Base-by-base conservation (phyloP, 2,797 vertebrate genomes). In the Ispidina lecontei region DNA sequence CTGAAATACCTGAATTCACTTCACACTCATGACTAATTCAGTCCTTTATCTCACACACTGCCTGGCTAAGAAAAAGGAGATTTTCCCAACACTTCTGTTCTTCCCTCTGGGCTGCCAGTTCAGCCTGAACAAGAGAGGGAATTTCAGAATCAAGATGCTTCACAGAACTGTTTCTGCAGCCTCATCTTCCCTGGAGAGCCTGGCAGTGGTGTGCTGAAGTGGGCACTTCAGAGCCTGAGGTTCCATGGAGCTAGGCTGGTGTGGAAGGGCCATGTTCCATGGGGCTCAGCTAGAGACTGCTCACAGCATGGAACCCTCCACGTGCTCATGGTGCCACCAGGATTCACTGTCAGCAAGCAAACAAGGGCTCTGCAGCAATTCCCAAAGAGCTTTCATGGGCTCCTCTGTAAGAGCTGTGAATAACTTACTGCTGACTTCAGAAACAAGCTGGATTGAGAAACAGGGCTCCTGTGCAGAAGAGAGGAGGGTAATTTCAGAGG, bases 61-160 rank as follows among this genome's bases (percentile, higher is more conserved):
- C 2, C 18, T 0, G 0, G 8, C 10, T 44, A 84, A 81, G 35
- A 59, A 76, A 88, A 91, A 28, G 3, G 0, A 80, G 6, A 56
- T 81, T 70, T 58, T 14, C 26, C 28, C 25, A 90, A 29, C 9
- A 74, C 6, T 52, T 55, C 10, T 22, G 46, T 65, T 60, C 39
- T 62, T 78, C 43, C 73, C 22, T 31, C 22, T 33, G 5, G 17
- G 22, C 12, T 70, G 29, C 31, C 17, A 33, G 21, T 90, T 91
- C 69, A 71, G 41, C 52, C 19, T 73, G 60, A 81, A 4, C 0
- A 4, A 74, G 29, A 78, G n/a, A 65, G 3, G 28, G 62, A 63
- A 71, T 29, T 73, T 47, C 54, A 77, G 25, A 83, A 51, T 58
- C 25, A 67, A 84, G 26, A 79, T 43, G 47, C 35, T 62, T 41